Evolutionary conservation across 2,888 invertebrate species (phyloP), one percentile per base, ranked within the genome.

Genomic region (Calliopum simillimum): DNA sequence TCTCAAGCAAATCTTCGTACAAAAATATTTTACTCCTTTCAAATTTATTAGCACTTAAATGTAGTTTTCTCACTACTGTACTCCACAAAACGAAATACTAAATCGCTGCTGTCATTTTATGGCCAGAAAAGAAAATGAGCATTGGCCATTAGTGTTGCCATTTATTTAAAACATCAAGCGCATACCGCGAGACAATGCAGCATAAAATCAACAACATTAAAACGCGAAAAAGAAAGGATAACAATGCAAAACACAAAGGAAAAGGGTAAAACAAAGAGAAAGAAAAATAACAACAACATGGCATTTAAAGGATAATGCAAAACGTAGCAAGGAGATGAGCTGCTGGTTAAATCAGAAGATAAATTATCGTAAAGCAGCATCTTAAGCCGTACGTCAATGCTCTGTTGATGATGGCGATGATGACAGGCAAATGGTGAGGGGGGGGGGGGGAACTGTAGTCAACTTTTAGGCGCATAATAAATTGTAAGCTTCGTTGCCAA

Each of bases 311-410:
- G 19, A 51, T n/a, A n/a, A n/a, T 49, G 33, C 25, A 49, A 16
- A 13, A 63, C 23, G 51, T 59, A 16, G 46, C 14, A 68, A 70
- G n/a, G 67, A 59, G 68, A 66, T 73, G 68, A 71, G 68, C 74
- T 62, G 68, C 74, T 62, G 58, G 16, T 55, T 55, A 68, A 72
- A 66, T 65, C 74, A 41, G 44, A 62, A 75, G 71, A 76, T 75
- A 75, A 76, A 76, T 77, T 76, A 76, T 73, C 73, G 13, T 59
- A 43, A 59, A 13, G 73, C 75, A 75, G 71, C 72, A 76, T 74
- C 73, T 75, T 68, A 68, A 62, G 53, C 68, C 74, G 70, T 33
- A 5, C 5, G 5, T 33, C 73, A 74, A 71, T 61, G 66, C 49
- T 46, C 55, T 59, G 53, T 47, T 16, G 70, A 53, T 61, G 65